phyloP scores from a whole-genome alignment of 2,797 vertebrate species.

The Coreius guichenoti region DNA sequence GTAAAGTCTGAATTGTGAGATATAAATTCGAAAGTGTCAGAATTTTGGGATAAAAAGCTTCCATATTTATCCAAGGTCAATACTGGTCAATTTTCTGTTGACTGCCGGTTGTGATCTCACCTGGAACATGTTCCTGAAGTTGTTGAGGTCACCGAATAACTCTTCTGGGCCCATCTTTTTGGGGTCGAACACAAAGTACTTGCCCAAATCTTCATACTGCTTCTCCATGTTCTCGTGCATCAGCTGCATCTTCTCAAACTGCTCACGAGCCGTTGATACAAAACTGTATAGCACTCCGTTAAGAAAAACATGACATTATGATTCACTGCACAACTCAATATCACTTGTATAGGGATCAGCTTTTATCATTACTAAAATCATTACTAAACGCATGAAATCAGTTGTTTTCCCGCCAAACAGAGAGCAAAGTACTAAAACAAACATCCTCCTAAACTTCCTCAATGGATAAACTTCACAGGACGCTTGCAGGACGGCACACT shows the following conservation, averaged over 20 bases:
- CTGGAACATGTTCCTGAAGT: constrained; percentile 89
- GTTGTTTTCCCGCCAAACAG: not conserved
- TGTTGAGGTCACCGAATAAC: constrained; percentile 86
- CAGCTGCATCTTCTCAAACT: constrained; percentile 83
- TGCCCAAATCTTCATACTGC: constrained; percentile 80
- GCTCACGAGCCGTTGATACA: constrained; percentile 79
- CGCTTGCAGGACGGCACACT: not conserved
- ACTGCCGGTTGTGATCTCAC: constrained; percentile 68
- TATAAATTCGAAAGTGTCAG: not conserved
- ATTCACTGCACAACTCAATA: not conserved
- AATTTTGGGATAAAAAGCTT: not conserved
- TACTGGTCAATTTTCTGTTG: not conserved
- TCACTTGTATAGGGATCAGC: not conserved
- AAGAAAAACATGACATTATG: constrained; percentile 70
- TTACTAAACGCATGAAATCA: not conserved
- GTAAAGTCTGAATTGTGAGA: not conserved
- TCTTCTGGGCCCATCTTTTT: constrained; percentile 83
- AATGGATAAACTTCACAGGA: not conserved
- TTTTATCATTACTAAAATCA: not conserved
- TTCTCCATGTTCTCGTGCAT: constrained; percentile 89
- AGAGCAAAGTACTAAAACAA: not conserved
- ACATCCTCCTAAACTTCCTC: not conserved
- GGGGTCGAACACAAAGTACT: constrained; percentile 83
- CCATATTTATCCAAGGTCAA: not conserved
- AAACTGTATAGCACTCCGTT: constrained; percentile 78